Base-by-base conservation (phyloP, 2,888 invertebrate genomes). In the Caenorhabditis drosophilae region DNA sequence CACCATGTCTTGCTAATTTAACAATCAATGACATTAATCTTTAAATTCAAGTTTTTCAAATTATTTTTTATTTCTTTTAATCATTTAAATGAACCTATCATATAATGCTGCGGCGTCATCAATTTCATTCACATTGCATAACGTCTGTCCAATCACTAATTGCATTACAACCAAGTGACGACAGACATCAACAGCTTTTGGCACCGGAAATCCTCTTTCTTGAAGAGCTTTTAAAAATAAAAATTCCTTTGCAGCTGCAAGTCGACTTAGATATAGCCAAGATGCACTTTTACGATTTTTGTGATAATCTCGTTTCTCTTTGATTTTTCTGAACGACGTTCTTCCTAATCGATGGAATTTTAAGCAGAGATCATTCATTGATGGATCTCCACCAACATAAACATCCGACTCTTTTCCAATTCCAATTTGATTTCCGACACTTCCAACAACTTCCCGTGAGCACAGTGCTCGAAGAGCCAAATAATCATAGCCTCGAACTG, bases 341-440 rank as follows among this genome's bases (percentile, higher is more conserved):
- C 97, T 88, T 0, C 98, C 98, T 42, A 99, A 86, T 83, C 93
- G 90, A 84, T 77, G 84, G 78, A 84, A 78, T 84, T 98, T 98
- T 55, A 98, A 87, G 80, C 94, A 95, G 26, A 92, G 85, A 26
- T 91, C 89, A 62, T 78, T 78, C 22, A 78, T 57, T 15, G 80
- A 74, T 2, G 78, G 70, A 51, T 81, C 80, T 22, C 81, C 81
- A 20, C 78, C 81, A 15, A 81, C 81, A 47, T 78, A 81, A 2
- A 81, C 79, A 60, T 81, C 87, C 0, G 97, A 97, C 85, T 98
- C 98, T 84, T 98, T 98, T 41, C 98, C 98, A 34, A 96, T 92
- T 35, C 98, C 98, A 78, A 99, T 97, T 87, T 98, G 96, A 84
- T 93, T 96, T 15, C 98, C 98, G 84, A 98, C 93, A 1, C 91